A percentile compares a stretch with the other conserved stretches of the same genome.
Evolutionary conservation across 2,797 vertebrate species (phyloP).

Genomic region (Lutjanus argentimaculatus): DNA sequence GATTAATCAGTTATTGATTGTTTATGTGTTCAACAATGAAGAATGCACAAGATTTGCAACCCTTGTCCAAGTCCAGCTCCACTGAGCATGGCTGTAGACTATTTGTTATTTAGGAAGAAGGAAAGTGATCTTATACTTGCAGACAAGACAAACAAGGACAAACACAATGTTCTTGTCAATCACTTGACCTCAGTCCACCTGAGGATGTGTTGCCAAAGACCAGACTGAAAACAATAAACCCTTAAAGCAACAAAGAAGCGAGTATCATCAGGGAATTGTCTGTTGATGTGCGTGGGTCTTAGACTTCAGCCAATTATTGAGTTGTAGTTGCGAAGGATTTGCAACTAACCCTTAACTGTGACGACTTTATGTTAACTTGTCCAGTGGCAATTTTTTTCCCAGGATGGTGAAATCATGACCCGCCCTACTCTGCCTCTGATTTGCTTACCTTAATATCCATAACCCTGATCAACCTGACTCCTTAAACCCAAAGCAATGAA

Average conservation of each 20-base stretch:
- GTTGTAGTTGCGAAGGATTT: constrained; percentile 10
- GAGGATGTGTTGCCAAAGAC: background rate
- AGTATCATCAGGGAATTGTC: background rate
- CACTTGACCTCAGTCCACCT: background rate
- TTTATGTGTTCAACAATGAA: no score
- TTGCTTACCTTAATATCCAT: no score
- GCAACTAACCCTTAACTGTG: constrained; percentile 18
- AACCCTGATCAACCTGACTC: no score
- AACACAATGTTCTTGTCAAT: background rate
- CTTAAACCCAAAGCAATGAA: no score
- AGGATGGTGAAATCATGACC: no score
- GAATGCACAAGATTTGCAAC: no score
- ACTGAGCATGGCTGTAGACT: background rate
- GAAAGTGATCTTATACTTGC: background rate
- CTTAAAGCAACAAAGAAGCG: background rate
- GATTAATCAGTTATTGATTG: no score
- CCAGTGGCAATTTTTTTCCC: no score
- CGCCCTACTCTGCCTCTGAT: no score
- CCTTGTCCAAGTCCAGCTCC: background rate
- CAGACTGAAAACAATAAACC: background rate
- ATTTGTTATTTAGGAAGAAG: background rate
- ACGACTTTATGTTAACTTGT: constrained; percentile 10
- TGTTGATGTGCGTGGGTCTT: background rate
- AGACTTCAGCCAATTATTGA: constrained; percentile 28
- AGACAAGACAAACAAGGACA: background rate